Evolutionary conservation across 2,888 invertebrate species (phyloP).

Genomic region (Tolmerus cingulatus): DNA sequence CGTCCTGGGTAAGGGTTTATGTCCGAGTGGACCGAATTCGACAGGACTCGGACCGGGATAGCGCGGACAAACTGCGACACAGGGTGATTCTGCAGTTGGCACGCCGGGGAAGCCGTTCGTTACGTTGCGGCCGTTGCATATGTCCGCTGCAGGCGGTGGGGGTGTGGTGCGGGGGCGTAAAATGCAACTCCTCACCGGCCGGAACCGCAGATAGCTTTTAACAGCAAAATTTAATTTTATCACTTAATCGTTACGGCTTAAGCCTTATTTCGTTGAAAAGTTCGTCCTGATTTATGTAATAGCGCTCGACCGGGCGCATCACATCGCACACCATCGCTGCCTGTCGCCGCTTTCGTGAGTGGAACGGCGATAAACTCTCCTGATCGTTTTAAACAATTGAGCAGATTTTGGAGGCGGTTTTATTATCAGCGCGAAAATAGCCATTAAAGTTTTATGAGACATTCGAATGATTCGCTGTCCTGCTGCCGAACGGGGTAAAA

Average conservation of each 20-base stretch:
- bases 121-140: background rate
- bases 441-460: background rate
- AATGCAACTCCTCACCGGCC: background rate
- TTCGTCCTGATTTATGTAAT: slow-evolving; percentile 7
- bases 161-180: background rate
- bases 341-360: background rate
- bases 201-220: slow-evolving; percentile 17
- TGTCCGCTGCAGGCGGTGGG: background rate
- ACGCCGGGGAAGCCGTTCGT: background rate
- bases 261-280: background rate
- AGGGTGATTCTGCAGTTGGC: background rate
- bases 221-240: slow-evolving; percentile 33
- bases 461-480: background rate
- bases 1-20: background rate
- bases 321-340: background rate
- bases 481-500: background rate
- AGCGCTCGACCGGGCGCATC: background rate
- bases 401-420: background rate
- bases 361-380: background rate
- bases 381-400: background rate
- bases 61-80: background rate
- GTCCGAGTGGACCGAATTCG: background rate
- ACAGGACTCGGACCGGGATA: background rate
- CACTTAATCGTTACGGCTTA: slow-evolving; percentile 20
- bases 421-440: background rate